phyloP scores from a whole-genome alignment of 2,888 invertebrate species.

The Drosophila peninsularis region DNA sequence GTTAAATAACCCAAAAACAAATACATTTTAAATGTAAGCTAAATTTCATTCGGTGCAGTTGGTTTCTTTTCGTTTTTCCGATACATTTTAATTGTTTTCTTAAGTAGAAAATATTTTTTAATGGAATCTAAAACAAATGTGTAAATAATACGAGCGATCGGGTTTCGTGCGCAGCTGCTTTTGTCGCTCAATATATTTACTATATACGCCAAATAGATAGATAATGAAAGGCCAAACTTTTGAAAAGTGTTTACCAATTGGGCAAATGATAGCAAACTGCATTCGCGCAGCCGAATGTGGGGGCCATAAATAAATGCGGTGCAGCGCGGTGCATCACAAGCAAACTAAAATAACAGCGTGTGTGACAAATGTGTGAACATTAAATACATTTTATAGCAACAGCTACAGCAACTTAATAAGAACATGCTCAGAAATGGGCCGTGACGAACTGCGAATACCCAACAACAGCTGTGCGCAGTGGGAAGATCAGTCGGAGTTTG shows the following conservation, averaged over 20 bases:
- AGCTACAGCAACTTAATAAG: constrained; percentile 7
- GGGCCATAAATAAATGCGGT: constrained; percentile 64
- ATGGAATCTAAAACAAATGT: constrained; percentile 44
- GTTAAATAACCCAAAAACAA: constrained; percentile 10
- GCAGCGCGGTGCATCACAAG: constrained; percentile 28
- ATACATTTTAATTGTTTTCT: background rate
- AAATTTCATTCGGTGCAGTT: constrained; percentile 19
- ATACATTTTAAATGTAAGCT: background rate
- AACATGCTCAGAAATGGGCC: constrained; percentile 11
- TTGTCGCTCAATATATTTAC: constrained; percentile 11
- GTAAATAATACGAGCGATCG: constrained; percentile 49
- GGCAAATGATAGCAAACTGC: constrained; percentile 44
- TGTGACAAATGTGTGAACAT: constrained; percentile 74
- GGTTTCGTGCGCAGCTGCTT: constrained; percentile 63
- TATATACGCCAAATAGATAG: constrained; percentile 29
- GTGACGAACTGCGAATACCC: background rate
- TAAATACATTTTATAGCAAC: constrained; percentile 56
- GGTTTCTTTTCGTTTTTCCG: constrained; percentile 3
- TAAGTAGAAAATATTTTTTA: constrained; percentile 8
- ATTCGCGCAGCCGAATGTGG: no score
- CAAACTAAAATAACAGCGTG: constrained; percentile 67
- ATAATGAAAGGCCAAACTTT: constrained; percentile 50
- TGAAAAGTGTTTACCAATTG: constrained; percentile 65
- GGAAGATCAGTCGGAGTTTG: background rate
- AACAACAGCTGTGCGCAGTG: background rate